Base-by-base conservation (phyloP, 2,797 vertebrate species). In the Loris lydekkerianus region DNA sequence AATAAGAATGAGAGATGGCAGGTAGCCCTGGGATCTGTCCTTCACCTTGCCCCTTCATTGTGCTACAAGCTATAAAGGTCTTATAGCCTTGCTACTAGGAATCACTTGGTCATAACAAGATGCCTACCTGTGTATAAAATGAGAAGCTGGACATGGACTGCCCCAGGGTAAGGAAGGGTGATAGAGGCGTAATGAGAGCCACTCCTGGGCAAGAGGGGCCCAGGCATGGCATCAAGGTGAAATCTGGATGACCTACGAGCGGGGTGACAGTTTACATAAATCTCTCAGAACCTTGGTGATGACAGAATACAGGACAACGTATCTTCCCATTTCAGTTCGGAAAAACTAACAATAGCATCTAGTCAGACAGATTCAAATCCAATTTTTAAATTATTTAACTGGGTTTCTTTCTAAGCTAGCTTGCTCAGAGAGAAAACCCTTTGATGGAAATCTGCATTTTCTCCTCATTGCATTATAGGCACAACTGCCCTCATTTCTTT, bases 21-120 rank as follows among this genome's bases (percentile, higher is more conserved):
- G 53, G 69, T 15, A 25, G 61, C 63, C 80, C 46, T 53, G 53
- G 53, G 70, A 29, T 60, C 31, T 87, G 78, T 67, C 91, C 63
- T 96, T 96, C 63, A 86, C 21, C 31, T 82, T 49, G 86, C 13
- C 73, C 49, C 27, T 86, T 84, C 9, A 46, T 8, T 91, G 80
- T 75, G 37, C 69, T 93, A 72, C 15, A 3, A 18, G 4, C 1
- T 37, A 9, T 17, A 34, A 84, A 7, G 58, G 21, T 6, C n/a
- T 46, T 86, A n/a, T 15, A 73, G 5, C 69, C 65, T 70, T 81
- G 58, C 58, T 49, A 53, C 31, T 80, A 69, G 67, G 70, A 80
- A 91, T 60, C 69, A 70, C 5, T 60, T 78, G 84, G 7, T 7
- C 2, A 13, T 61, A 31, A 61, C 86, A 93, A 84, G 67, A 85